phyloP scores from a whole-genome alignment of 2,797 vertebrate genomes.

The Dendrocincla tyrannina region DNA sequence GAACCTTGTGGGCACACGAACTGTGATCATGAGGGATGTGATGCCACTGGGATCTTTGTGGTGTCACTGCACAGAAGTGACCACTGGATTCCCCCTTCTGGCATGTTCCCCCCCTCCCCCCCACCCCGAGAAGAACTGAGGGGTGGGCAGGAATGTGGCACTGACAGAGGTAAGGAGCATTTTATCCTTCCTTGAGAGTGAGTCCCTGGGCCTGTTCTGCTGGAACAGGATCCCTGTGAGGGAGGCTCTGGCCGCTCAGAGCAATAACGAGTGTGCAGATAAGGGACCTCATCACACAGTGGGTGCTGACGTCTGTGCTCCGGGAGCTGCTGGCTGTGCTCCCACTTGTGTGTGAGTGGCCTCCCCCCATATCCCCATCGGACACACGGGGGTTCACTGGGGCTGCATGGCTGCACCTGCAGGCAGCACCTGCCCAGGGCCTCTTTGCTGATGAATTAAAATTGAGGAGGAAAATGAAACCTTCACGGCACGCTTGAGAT shows the following conservation, averaged over 20 bases:
- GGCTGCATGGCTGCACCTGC: background rate
- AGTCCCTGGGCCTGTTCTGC: background rate
- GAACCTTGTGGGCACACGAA: fast-evolving
- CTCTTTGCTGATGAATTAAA: background rate
- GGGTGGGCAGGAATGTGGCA: background rate
- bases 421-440: background rate
- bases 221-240: background rate
- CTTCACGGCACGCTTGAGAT: fast-evolving
- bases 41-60: background rate
- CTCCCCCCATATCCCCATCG: background rate
- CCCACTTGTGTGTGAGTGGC: background rate
- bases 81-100: background rate
- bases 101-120: background rate
- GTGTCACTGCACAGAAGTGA: fast-evolving
- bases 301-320: fast-evolving
- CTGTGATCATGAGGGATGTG: fast-evolving
- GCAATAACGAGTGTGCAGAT: fast-evolving
- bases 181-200: background rate
- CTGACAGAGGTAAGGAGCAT: background rate
- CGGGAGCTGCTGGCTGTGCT: background rate
- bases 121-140: background rate
- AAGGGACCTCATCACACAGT: background rate
- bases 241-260: background rate
- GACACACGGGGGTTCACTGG: background rate
- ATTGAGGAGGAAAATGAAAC: background rate